Conservation (phyloP, 2,888 invertebrate genomes). For the Drosophila seclusa region DNA sequence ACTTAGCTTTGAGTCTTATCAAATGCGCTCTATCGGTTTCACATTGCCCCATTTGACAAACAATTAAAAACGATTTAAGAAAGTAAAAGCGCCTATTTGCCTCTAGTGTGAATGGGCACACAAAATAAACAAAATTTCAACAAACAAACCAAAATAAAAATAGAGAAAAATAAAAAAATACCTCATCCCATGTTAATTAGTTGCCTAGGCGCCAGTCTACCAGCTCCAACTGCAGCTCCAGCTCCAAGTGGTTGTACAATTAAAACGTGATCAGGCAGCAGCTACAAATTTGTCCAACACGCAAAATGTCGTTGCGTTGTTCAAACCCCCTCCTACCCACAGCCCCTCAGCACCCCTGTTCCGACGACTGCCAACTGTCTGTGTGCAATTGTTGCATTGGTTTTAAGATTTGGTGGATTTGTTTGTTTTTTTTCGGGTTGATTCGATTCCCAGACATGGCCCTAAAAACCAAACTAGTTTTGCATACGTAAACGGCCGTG, state of each 20-base stretch:
- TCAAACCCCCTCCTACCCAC: background rate
- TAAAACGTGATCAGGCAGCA: slow-evolving; percentile 83
- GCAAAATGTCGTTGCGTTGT: slow-evolving; percentile 77
- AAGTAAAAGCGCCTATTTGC: slow-evolving; percentile 64
- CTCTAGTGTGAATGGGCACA: slow-evolving; percentile 75
- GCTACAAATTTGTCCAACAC: slow-evolving; percentile 81
- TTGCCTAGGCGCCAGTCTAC: slow-evolving; percentile 77
- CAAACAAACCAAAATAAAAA: slow-evolving; percentile 12
- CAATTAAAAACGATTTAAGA: slow-evolving; percentile 79
- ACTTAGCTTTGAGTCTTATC: slow-evolving; percentile 50
- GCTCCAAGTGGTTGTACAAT: slow-evolving; percentile 74
- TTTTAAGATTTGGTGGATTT: slow-evolving; percentile 55
- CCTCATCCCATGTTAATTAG: slow-evolving; percentile 74
- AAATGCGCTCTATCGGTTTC: slow-evolving; percentile 78
- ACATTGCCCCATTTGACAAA: slow-evolving; percentile 80
- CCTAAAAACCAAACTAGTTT: slow-evolving; percentile 79
- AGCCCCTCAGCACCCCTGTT: background rate
- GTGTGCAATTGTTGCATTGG: slow-evolving; percentile 67
- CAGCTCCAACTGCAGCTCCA: slow-evolving; percentile 39
- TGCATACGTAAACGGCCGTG: slow-evolving; percentile 73
- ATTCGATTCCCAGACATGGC: slow-evolving; percentile 77
- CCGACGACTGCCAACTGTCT: background rate
- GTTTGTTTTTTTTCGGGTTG: slow-evolving; percentile 47
- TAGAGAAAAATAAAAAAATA: slow-evolving; percentile 11
- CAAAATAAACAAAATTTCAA: slow-evolving; percentile 18